These are phyloP conservation scores for Crotophaga sulcirostris DNA, from an alignment of 2,113 vertebrate species.

Conservation along the genomic window DNA sequence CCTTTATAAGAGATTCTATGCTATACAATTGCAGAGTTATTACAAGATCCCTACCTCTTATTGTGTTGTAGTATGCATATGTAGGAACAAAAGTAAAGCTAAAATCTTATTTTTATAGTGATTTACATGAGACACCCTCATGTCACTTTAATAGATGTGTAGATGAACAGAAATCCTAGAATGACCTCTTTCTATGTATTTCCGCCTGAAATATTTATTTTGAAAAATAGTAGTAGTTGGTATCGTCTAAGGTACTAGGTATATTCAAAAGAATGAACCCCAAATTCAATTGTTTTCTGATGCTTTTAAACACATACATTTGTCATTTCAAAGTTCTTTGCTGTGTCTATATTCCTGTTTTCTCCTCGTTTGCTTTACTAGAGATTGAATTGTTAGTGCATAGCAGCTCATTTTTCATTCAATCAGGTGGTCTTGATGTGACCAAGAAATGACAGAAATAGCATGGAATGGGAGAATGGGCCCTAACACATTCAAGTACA, in stretches of 20 bases:
- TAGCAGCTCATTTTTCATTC: neutral
- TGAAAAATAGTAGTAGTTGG: neutral
- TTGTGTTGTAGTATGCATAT: neutral
- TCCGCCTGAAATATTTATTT: neutral
- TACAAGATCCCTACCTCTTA: neutral
- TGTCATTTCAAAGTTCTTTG: neutral
- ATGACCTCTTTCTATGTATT: neutral
- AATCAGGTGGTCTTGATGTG: neutral
- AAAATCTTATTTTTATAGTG: neutral
- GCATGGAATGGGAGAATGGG: neutral
- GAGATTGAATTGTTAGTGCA: neutral
- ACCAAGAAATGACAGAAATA: neutral
- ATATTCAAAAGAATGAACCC: neutral
- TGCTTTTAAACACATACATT: neutral
- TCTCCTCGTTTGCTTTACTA: neutral
- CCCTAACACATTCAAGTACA: neutral
- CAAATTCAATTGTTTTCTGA: neutral
- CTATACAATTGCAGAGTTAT: neutral
- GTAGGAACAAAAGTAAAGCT: neutral
- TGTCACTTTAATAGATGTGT: neutral
- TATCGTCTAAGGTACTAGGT: neutral
- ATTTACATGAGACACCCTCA: neutral
- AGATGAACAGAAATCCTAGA: neutral
- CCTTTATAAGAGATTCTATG: neutral
- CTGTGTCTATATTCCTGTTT: neutral